These are phyloP conservation scores for Cerastoderma edule DNA, from an alignment of 2,888 invertebrate species.

Conservation along the genomic window DNA sequence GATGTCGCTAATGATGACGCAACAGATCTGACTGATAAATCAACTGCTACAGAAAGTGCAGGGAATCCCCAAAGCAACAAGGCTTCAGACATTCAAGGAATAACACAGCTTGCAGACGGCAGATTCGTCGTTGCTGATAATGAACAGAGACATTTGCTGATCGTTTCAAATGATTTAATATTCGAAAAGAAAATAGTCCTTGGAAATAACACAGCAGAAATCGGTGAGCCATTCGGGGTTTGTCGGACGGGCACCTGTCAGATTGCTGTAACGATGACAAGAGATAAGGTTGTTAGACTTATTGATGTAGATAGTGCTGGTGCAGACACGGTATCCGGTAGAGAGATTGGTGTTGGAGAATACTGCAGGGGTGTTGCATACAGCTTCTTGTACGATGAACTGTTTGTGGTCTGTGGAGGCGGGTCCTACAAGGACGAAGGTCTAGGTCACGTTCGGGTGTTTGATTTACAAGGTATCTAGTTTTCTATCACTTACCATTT, in stretches of 20 bases:
- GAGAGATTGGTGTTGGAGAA: slow-evolving; percentile 29
- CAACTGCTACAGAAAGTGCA: background rate
- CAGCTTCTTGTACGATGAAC: slow-evolving; percentile 23
- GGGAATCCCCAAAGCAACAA: too few relatives aligned
- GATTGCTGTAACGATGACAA: slow-evolving; percentile 30
- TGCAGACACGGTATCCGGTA: background rate
- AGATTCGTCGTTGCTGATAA: slow-evolving; percentile 35
- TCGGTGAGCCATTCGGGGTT: slow-evolving; percentile 33
- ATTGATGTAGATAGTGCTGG: slow-evolving; percentile 4
- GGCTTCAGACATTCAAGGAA: slow-evolving; percentile 7
- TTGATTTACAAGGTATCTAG: background rate
- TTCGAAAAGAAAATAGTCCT: background rate
- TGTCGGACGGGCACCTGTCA: slow-evolving; percentile 20
- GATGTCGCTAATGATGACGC: too few relatives aligned
- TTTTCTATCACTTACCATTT: background rate
- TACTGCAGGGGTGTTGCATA: slow-evolving; percentile 41
- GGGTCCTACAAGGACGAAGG: slow-evolving; percentile 38
- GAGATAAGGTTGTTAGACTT: slow-evolving; percentile 30
- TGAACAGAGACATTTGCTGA: slow-evolving; percentile 23
- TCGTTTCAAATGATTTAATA: slow-evolving; percentile 2
- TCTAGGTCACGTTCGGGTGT: slow-evolving; percentile 39
- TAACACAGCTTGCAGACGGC: slow-evolving; percentile 10
- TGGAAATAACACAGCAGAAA: background rate
- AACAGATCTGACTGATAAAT: too few relatives aligned
- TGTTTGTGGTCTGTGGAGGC: slow-evolving; percentile 45